Conservation (phyloP, 2,113 vertebrate species). For the Cygnus buccinator region DNA sequence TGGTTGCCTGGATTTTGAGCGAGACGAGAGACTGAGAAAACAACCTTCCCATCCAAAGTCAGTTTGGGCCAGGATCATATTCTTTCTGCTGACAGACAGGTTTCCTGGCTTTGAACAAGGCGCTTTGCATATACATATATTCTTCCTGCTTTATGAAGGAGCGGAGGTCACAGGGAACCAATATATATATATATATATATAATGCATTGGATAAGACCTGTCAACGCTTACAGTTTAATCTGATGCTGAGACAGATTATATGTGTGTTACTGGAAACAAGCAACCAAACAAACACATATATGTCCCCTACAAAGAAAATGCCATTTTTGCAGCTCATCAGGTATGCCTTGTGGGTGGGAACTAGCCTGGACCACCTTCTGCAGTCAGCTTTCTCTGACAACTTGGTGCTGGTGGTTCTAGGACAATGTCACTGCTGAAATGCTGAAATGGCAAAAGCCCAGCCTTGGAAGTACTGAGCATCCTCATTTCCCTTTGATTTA, state of each 20-base stretch:
- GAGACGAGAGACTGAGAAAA: background rate
- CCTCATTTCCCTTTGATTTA: background rate
- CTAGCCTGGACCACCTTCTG: background rate
- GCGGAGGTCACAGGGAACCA: background rate
- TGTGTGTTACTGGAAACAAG: too few species aligned
- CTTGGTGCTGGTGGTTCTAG: background rate
- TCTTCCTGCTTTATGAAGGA: background rate
- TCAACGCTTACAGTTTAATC: background rate
- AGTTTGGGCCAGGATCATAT: background rate
- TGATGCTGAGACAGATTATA: background rate
- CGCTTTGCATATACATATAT: background rate
- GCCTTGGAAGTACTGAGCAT: background rate
- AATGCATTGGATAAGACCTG: background rate
- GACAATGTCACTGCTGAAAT: background rate
- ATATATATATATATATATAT: too few species aligned
- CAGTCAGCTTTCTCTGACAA: background rate
- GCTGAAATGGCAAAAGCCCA: background rate
- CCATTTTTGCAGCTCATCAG: background rate
- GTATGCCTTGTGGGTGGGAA: background rate
- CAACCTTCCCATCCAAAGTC: background rate
- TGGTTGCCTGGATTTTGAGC: conserved; percentile 24
- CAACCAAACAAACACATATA: background rate
- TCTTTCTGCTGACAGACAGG: background rate
- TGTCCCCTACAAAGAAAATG: background rate
- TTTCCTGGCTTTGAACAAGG: background rate